Evolutionary conservation across 2,797 vertebrate species (phyloP).

Genomic region (Centropyge bicolor): DNA sequence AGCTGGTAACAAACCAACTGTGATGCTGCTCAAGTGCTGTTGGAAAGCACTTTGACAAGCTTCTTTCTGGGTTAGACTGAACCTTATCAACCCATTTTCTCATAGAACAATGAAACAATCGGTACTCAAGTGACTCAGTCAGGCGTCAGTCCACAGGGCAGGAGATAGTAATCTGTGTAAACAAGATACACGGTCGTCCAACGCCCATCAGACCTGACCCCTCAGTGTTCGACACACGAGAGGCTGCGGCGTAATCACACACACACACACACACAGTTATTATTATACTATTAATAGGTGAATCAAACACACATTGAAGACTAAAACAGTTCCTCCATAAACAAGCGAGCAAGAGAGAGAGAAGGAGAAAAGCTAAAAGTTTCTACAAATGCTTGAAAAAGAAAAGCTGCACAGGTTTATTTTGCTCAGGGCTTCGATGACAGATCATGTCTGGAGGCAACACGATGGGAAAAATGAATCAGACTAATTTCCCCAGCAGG

Average conservation of each 20-base stretch:
- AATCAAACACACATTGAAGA: neutral
- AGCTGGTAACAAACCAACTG: neutral
- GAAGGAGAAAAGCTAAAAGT: too few relatives aligned
- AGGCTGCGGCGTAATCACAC: too few relatives aligned
- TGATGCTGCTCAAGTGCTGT: neutral
- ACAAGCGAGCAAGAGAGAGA: neutral
- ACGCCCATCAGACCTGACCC: conserved; percentile 2
- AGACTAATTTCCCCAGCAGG: conserved; percentile 33
- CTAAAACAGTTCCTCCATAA: neutral
- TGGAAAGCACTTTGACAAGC: neutral
- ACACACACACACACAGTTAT: neutral
- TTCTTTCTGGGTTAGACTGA: neutral
- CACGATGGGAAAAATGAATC: conserved; percentile 27
- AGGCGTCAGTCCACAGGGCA: neutral
- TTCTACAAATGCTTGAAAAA: too few relatives aligned
- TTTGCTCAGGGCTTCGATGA: conserved; percentile 14
- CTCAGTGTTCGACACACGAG: conserved; percentile 4
- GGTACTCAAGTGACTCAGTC: neutral
- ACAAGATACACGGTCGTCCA: neutral
- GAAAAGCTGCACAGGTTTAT: neutral
- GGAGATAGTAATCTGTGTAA: neutral
- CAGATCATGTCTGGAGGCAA: conserved; percentile 39
- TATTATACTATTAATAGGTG: too few relatives aligned
- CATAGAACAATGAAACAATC: neutral
- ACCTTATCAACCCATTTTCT: neutral